phyloP scores from a whole-genome alignment of 2,888 invertebrate species.

The Tachina lurida region DNA sequence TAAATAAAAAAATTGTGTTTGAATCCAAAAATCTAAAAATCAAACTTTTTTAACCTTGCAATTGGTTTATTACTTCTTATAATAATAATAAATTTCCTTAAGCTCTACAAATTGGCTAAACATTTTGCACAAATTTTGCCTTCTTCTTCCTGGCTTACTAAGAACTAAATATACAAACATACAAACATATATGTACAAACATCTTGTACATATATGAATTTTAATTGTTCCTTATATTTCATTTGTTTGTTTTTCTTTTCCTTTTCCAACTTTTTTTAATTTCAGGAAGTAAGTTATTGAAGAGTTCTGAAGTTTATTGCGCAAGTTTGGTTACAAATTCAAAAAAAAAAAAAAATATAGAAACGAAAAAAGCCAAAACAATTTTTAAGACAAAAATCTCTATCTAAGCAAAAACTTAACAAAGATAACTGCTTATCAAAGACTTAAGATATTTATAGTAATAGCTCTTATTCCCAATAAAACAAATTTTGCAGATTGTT shows the following conservation, averaged over 20 bases:
- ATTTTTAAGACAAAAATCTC: conserved; percentile 59
- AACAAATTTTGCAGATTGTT: background rate
- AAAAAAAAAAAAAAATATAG: conserved; percentile 68
- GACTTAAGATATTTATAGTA: conserved; percentile 13
- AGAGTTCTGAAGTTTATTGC: conserved; percentile 72
- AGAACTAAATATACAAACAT: background rate
- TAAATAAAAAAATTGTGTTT: background rate
- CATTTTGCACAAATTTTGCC: conserved; percentile 16
- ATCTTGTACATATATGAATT: background rate
- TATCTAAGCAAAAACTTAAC: conserved; percentile 70
- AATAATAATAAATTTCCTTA: background rate
- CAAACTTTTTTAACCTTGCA: conserved; percentile 5
- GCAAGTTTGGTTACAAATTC: conserved; percentile 72
- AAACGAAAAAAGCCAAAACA: conserved; percentile 59
- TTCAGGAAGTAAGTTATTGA: conserved; percentile 83
- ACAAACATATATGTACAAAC: background rate
- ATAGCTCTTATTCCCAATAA: background rate
- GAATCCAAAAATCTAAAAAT: background rate
- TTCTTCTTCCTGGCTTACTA: conserved; percentile 57
- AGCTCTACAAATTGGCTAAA: conserved; percentile 16
- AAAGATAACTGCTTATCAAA: conserved; percentile 7
- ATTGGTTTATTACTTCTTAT: background rate
- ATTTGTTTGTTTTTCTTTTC: conserved; percentile 73
- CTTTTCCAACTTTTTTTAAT: conserved; percentile 79
- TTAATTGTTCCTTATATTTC: conserved; percentile 50